These are phyloP conservation scores for Corbicula japonica DNA, from an alignment of 2,888 invertebrate genomes.

Conservation along the genomic window DNA sequence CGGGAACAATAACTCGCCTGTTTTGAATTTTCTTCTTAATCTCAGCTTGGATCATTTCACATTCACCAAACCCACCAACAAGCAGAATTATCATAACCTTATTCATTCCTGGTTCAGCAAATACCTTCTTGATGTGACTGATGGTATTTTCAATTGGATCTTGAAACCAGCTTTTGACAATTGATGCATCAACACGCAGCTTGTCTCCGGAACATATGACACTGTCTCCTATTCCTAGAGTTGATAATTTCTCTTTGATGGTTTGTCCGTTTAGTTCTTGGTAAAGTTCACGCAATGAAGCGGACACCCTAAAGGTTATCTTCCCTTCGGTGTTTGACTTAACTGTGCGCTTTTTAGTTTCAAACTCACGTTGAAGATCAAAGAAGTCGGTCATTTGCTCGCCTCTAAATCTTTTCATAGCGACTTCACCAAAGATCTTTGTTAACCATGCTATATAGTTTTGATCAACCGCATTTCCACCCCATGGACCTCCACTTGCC, in stretches of 20 bases:
- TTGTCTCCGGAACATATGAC: background rate
- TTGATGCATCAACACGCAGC: background rate
- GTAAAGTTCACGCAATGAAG: background rate
- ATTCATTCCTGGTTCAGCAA: background rate
- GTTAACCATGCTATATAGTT: slow-evolving; percentile 1
- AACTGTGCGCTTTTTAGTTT: background rate
- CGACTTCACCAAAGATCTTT: background rate
- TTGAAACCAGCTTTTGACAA: slow-evolving; percentile 7
- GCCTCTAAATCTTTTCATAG: background rate
- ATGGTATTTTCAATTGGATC: background rate
- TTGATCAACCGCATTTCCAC: slow-evolving; percentile 5
- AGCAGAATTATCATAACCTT: background rate
- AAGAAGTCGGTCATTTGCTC: slow-evolving; percentile 16
- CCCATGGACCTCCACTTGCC: slow-evolving; percentile 24
- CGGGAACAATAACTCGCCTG: background rate
- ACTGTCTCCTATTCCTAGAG: background rate
- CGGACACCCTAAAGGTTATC: background rate
- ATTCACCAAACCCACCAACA: slow-evolving; percentile 12
- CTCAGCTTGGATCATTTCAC: background rate
- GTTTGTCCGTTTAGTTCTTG: too few species aligned
- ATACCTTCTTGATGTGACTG: background rate
- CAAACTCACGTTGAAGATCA: slow-evolving; percentile 8
- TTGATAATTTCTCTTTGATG: background rate
- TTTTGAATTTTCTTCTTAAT: background rate
- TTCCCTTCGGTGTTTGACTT: background rate